Evolutionary conservation across 1,140 invertebrate genomes (phyloP).

Genomic region (Polypedilum vanderplanki): DNA sequence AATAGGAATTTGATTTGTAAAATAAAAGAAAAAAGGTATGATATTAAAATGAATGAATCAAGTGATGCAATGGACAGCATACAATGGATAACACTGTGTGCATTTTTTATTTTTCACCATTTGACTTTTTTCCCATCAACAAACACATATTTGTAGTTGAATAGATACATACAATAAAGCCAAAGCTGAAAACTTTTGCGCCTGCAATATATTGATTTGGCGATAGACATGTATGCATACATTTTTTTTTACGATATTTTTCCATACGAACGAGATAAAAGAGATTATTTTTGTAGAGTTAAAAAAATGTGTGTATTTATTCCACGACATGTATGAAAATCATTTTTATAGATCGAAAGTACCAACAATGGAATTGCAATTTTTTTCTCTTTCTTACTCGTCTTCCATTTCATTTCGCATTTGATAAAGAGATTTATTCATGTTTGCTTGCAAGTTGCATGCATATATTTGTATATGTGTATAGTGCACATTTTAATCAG

Average conservation of each 20-base stretch:
- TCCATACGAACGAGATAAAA: not conserved
- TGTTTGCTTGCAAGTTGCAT: not conserved
- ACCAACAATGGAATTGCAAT: not conserved
- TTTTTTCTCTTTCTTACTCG: not conserved
- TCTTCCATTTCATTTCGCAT: not conserved
- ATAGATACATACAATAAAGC: not conserved
- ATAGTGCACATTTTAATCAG: not conserved
- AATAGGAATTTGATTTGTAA: too few species aligned
- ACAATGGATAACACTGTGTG: too few species aligned
- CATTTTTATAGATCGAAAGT: not conserved
- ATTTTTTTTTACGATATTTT: not conserved
- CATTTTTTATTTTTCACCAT: not conserved
- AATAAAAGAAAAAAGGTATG: too few species aligned
- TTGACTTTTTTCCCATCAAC: not conserved
- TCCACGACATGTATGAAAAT: not conserved
- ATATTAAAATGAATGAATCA: too few species aligned
- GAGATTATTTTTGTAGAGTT: not conserved
- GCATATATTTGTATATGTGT: not conserved
- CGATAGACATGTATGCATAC: not conserved
- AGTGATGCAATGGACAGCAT: not conserved
- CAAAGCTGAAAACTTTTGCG: not conserved
- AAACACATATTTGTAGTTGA: not conserved
- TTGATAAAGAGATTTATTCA: conserved; percentile 20
- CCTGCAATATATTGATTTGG: not conserved
- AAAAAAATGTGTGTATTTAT: not conserved